These are phyloP conservation scores for Taurulus bubalis DNA, from an alignment of 2,113 vertebrate genomes.

Conservation along the genomic window DNA sequence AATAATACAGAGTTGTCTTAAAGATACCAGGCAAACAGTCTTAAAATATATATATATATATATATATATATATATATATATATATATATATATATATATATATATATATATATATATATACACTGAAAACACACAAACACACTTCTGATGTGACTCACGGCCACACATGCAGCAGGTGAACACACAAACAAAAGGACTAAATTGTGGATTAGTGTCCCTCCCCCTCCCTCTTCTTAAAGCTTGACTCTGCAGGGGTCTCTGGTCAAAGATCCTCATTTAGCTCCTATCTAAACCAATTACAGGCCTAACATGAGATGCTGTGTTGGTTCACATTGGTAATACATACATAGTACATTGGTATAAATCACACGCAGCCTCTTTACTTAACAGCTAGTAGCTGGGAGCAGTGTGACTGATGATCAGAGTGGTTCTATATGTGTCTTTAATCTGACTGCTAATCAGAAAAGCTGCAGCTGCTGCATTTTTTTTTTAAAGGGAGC, in stretches of 20 bases:
- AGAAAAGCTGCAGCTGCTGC: conserved; percentile 38
- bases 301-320: conserved; percentile 1
- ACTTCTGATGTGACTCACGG: neutral
- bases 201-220: conserved; percentile 23
- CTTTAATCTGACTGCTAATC: conserved; percentile 40
- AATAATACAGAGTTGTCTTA: too few species aligned
- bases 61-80: too few species aligned
- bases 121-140: too few species aligned
- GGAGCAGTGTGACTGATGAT: conserved; percentile 15
- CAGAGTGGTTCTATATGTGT: conserved; percentile 22
- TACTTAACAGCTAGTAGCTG: neutral
- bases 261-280: conserved; percentile 12
- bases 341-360: too few species aligned
- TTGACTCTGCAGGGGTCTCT: conserved; percentile 24
- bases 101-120: too few species aligned
- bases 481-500: conserved; percentile 47
- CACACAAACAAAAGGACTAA: conserved; percentile 7
- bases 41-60: too few species aligned
- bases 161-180: conserved; percentile 16
- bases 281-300: conserved; percentile 35
- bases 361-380: neutral
- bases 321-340: neutral
- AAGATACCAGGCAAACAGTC: conserved; percentile 48
- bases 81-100: too few species aligned
- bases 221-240: neutral